Base-by-base conservation (phyloP, 2,888 invertebrate genomes). In the Tachina grossa region DNA sequence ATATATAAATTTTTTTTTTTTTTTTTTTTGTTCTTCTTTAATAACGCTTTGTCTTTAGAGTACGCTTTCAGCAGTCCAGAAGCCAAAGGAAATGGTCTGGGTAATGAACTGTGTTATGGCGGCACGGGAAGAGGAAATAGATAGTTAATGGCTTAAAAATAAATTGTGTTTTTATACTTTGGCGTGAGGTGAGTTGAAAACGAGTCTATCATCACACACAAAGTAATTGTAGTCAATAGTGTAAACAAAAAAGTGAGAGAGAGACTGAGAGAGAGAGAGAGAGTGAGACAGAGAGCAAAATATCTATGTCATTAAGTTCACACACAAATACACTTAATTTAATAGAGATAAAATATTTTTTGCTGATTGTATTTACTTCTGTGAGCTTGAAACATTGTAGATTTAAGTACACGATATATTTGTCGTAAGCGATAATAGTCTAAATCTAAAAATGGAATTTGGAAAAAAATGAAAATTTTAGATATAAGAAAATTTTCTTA, bases 1-100 rank as follows among this genome's bases (percentile, higher is more conserved):
- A 11, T 66, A 5, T 31, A 31, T 2, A 31, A 3, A 31, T 3
- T 31, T 31, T 22, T 65, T 22, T 74, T 78, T 47, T 3, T 31
- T 31, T 22, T 65, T 22, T 74, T 78, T 47, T 55, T 53, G 19
- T 49, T 31, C 6, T 31, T 31, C 31, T 31, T 31, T 63, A 68
- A 83, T 63, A 78, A 68, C 41, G 72, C 39, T 84, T 72, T 84
- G 69, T 84, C 66, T 84, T 74, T 75, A 71, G 41, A 63, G 47
- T 57, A 75, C 45, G 55, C 14, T 79, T 78, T 74, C 49, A 79
- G 75, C 74, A 84, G 83, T 57, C 79, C 83, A 69, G 79, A 84
- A 63, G 69, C 45, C 9, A 19, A 57, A 14, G 10, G 16, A 16
- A 49, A 41, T 57, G 57, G 19, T 3, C 3, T 3, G 16, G 66